Conservation (phyloP, 2,888 invertebrate genomes). For the Eupithecia subumbrata region DNA sequence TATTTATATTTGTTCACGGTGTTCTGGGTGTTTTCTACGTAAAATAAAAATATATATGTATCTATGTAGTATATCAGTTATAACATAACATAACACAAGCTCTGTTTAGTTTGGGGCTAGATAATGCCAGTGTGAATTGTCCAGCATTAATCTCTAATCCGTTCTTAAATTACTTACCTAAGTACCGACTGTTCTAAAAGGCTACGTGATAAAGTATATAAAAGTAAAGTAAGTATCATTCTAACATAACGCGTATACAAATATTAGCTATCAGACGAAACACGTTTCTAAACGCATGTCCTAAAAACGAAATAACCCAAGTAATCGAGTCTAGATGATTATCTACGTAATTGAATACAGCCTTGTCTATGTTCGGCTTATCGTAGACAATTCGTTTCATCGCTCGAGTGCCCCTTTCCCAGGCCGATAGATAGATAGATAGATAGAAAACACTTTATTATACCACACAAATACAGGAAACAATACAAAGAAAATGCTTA, state of each 20-base stretch:
- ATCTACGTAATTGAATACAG: conserved; percentile 12
- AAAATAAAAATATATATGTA: no score
- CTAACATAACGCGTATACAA: neutral
- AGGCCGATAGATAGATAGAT: conserved; percentile 18
- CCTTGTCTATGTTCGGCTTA: conserved; percentile 3
- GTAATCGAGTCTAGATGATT: neutral
- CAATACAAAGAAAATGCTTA: no score
- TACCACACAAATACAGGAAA: no score
- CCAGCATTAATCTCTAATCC: no score
- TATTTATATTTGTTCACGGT: no score
- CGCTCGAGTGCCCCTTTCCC: conserved; percentile 15
- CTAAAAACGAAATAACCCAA: neutral
- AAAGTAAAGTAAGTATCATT: neutral
- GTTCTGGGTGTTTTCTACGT: no score
- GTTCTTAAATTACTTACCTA: neutral
- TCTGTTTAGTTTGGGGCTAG: no score
- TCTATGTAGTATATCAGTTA: no score
- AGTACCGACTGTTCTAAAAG: neutral
- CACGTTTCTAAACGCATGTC: neutral
- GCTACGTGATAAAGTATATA: no score
- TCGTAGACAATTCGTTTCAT: conserved; percentile 2
- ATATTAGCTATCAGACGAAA: neutral
- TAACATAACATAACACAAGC: no score
- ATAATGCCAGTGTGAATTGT: no score
- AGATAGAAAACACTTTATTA: no score